Evolutionary conservation across 2,797 vertebrate species (phyloP), one percentile per base, ranked within the genome.

Genomic region (Clamator glandarius): DNA sequence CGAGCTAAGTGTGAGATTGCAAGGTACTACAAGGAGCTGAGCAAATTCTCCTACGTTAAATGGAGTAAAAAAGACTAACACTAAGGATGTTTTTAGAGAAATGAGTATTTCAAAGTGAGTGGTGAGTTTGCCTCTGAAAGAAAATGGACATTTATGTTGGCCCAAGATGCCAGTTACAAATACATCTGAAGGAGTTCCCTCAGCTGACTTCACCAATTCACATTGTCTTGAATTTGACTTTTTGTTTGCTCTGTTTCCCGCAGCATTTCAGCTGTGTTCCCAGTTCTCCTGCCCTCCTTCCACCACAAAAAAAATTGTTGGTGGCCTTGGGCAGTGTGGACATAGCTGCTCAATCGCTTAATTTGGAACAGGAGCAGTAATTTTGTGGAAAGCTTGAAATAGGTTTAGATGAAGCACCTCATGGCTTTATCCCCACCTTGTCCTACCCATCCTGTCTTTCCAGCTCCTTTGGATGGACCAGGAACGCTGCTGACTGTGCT

Each of bases 311-410:
- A 50, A 57, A 28, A 6, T 2, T 6, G 20, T 7, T 0, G 0
- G 23, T 36, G 35, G 15, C 17, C 66, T 29, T 6, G 14, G 31
- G 57, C 28, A 21, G 61, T 1, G 1, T 8, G 13, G 31, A 36
- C 7, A 0, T 9, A 42, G 26, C 35, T 28, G 48, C 46, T 21
- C 2, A 11, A 8, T 73, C 39, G 24, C 21, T 33, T 66, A 8
- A 17, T 25, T 20, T 64, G 31, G 36, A 61, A 24, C 1, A 1
- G 41, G 26, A 61, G 58, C 11, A 35, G 21, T 39, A 28, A 55
- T 35, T n/a, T 0, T 9, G 12, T 39, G 39, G 35, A 42, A 46
- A 15, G 11, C 21, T 42, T 33, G 51, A 0, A 0, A 8, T 19
- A 29, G 33, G 12, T 31, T 54, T 41, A n/a, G 50, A 9, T 28